Base-by-base conservation (phyloP, 2,113 vertebrate species). In the Lanius collurio region DNA sequence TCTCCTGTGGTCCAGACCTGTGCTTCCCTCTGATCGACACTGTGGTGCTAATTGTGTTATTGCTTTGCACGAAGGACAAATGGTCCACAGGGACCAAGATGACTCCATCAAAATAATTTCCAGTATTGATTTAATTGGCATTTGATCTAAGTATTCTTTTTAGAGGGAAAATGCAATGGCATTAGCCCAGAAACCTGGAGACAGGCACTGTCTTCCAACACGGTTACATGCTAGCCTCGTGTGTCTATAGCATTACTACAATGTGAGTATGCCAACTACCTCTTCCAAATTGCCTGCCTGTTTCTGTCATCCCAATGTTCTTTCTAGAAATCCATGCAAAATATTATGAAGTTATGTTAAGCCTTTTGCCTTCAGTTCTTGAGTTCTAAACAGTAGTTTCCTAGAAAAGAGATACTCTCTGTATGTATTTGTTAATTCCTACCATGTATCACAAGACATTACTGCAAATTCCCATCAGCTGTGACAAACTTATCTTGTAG, bases 401-500 rank as follows among this genome's bases (percentile, higher is more conserved):
- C 83, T 86, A 83, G 94, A 88, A 94, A 95, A 97, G 81, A 11
- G 33, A 94, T 95, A 53, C 55, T 55, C 27, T 95, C 70, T 81
- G 95, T 96, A 96, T 93, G 91, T 95, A 21, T 96, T 96, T 90
- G 91, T 95, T 96, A 95, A 96, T 93, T 97, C 95, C 57, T 88
- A 74, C 71, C 56, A 56, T 18, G 56, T 83, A 94, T 95, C 79
- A 80, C 79, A 95, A 94, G 93, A 55, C 64, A 96, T 95, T 96
- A 92, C 94, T 92, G 89, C 91, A 97, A 97, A 96, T 97, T 97
- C 86, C 93, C 62, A 94, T 97, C 94, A 94, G 56, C 90, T 8
- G 3, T 97, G 97, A 97, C 95, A 97, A 97, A 97, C 90, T 94
- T 96, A 96, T 79, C 96, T 97, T 96, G 95, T 96, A 96, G 96